phyloP scores from a whole-genome alignment of 2,888 invertebrate species.

The Zeuzera pyrina region DNA sequence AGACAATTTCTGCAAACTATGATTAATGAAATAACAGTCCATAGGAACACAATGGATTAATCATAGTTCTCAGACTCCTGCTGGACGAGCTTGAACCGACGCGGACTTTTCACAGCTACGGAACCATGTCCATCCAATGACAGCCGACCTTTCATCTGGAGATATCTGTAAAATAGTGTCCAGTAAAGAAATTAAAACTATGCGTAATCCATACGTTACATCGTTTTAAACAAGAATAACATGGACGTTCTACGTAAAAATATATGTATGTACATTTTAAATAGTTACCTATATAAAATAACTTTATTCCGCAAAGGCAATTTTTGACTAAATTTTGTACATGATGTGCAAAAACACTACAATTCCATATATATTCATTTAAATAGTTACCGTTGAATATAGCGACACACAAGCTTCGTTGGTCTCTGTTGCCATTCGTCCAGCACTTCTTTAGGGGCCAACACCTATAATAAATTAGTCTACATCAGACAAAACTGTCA shows the following conservation, averaged over 20 bases:
- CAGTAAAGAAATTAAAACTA: conserved; percentile 2
- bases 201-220: neutral
- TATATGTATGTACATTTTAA: too few relatives aligned
- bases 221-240: too few relatives aligned
- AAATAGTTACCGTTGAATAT: conserved; percentile 77
- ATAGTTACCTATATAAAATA: too few relatives aligned
- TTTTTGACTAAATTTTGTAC: too few relatives aligned
- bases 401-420: conserved; percentile 85
- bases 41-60: too few relatives aligned
- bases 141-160: conserved; percentile 84
- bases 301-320: too few relatives aligned
- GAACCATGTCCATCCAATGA: conserved; percentile 84
- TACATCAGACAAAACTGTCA: too few relatives aligned
- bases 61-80: conserved; percentile 94
- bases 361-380: too few relatives aligned
- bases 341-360: too few relatives aligned
- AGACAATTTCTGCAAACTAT: too few relatives aligned
- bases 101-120: conserved; percentile 86
- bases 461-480: conserved; percentile 71
- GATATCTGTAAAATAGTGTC: conserved; percentile 68
- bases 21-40: too few relatives aligned
- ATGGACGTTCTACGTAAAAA: too few relatives aligned
- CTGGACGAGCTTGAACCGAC: conserved; percentile 90
- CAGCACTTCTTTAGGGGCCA: conserved; percentile 89
- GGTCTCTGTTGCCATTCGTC: conserved; percentile 94